A percentile compares a stretch with the other conserved stretches of the same genome.
Conservation (phyloP, 30 jellyfish, hydroid and myxozoan genomes). For the Hydractinia symbiolongicarpus region DNA sequence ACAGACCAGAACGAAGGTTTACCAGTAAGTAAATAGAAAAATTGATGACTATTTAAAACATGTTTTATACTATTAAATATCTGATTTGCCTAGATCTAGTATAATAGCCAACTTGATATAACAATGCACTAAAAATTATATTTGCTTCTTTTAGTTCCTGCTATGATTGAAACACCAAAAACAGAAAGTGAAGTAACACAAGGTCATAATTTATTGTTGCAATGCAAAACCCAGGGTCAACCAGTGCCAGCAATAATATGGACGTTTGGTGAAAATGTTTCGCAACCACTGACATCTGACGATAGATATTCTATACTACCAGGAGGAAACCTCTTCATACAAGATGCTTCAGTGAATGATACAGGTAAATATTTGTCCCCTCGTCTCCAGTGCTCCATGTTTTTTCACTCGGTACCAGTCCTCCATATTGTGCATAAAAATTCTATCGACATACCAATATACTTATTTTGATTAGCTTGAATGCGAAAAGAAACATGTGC, state of each 20-base stretch:
- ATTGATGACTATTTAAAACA: not conserved
- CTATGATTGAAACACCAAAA: constrained; percentile 39
- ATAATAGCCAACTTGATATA: no score
- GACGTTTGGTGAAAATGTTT: constrained; percentile 49
- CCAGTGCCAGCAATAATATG: constrained; percentile 81
- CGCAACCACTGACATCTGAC: constrained; percentile 33
- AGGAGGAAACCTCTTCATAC: constrained; percentile 79
- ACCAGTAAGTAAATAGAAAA: constrained; percentile 35
- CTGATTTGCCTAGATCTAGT: not conserved
- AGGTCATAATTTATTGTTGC: constrained; percentile 64
- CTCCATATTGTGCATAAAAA: not conserved
- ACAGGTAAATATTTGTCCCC: constrained; percentile 33
- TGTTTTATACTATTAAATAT: not conserved
- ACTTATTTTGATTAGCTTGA: no score
- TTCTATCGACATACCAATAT: no score
- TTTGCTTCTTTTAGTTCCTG: constrained; percentile 56
- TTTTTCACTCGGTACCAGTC: not conserved
- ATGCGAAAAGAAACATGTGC: no score
- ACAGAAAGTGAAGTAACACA: constrained; percentile 58
- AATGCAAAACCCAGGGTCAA: constrained; percentile 76
- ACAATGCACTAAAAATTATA: no score
- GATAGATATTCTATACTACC: constrained; percentile 62
- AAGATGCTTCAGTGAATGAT: constrained; percentile 60
- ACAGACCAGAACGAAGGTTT: constrained; percentile 55
- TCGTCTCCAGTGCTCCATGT: not conserved